Conservation (phyloP, 2,113 vertebrate genomes). For the Phaetusa simplex region DNA sequence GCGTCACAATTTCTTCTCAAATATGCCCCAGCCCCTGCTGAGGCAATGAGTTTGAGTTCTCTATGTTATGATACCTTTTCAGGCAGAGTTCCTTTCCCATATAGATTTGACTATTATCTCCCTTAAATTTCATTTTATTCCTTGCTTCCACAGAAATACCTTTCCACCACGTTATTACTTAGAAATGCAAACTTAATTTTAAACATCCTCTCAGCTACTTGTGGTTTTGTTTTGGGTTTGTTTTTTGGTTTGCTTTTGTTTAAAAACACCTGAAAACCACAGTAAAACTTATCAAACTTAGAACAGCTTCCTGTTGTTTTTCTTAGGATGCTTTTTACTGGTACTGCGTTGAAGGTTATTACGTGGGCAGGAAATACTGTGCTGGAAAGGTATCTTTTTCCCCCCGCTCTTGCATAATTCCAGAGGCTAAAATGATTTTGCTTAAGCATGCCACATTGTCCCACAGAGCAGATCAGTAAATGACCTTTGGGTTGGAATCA, state of each 20-base stretch:
- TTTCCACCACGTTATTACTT: background rate
- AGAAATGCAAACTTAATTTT: background rate
- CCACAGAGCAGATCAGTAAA: background rate
- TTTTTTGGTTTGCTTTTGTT: no score
- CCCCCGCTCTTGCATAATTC: background rate
- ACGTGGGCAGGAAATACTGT: background rate
- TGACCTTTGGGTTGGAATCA: background rate
- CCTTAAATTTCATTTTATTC: background rate
- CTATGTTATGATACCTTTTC: background rate
- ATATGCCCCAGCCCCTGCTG: background rate
- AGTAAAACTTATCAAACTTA: background rate
- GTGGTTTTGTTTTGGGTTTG: background rate
- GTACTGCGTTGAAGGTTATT: background rate
- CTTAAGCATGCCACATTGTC: background rate
- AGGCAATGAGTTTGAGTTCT: background rate
- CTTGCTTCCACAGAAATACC: background rate
- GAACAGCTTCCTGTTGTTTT: background rate
- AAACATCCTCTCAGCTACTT: background rate
- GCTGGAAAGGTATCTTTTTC: background rate
- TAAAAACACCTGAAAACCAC: no score
- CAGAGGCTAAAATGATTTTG: background rate
- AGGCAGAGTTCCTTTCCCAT: background rate
- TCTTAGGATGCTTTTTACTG: background rate
- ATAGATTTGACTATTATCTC: background rate
- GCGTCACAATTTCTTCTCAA: background rate